Evolutionary conservation across 1,140 invertebrate genomes (phyloP).

Genomic region (Campoletis sonorensis): DNA sequence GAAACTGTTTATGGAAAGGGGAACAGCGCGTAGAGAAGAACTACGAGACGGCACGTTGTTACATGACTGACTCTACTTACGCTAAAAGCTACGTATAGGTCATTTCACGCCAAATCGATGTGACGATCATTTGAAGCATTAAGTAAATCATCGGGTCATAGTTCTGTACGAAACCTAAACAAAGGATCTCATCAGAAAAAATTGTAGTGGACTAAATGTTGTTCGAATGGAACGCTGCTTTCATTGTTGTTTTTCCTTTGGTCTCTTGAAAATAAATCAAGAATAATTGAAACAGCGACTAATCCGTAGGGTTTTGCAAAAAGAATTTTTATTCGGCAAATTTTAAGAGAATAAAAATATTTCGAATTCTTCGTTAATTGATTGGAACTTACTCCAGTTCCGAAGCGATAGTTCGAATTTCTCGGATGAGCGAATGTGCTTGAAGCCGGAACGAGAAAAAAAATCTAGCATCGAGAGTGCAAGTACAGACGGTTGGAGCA

Average conservation of each 20-base stretch:
- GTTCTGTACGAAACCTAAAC: too few species aligned
- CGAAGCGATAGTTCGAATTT: background rate
- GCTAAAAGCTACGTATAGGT: background rate
- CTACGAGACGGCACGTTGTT: constrained; percentile 1
- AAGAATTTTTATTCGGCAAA: background rate
- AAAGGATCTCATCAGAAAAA: too few species aligned
- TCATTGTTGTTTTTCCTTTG: too few species aligned
- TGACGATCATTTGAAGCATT: background rate
- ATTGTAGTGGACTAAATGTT: too few species aligned
- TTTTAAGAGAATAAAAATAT: background rate
- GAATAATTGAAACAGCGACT: too few species aligned
- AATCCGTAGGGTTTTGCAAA: too few species aligned
- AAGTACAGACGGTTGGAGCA: background rate
- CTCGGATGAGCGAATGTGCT: background rate
- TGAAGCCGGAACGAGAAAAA: background rate
- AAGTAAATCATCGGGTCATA: background rate
- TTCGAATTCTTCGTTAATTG: background rate
- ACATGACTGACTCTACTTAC: constrained; percentile 13
- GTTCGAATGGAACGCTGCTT: too few species aligned
- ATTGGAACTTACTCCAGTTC: background rate
- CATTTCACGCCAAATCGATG: background rate
- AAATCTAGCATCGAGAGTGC: background rate
- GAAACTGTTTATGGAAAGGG: constrained; percentile 38
- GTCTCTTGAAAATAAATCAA: too few species aligned
- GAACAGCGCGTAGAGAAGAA: constrained; percentile 15